These are phyloP conservation scores for Agrenia bidenticulata DNA, from an alignment of 2,888 invertebrate genomes.

Conservation along the genomic window DNA sequence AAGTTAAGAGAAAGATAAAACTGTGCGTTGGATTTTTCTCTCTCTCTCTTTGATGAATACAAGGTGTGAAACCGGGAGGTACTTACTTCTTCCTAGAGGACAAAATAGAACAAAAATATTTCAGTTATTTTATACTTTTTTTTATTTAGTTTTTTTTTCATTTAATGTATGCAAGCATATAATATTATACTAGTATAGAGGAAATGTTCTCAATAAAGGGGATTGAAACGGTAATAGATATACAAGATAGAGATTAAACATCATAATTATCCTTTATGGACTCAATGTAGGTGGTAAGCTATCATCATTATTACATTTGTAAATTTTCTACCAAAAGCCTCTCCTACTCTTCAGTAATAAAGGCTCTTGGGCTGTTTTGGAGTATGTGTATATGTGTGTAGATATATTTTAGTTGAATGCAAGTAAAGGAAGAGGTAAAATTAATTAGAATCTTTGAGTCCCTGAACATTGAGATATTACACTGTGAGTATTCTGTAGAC, in stretches of 20 bases:
- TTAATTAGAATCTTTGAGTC: conserved; percentile 36
- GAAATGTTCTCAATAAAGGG: too few species aligned
- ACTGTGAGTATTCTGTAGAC: too few species aligned
- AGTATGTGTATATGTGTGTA: too few species aligned
- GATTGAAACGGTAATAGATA: neutral
- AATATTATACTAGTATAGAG: too few species aligned
- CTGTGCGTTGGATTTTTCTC: neutral
- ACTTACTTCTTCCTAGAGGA: conserved; percentile 53
- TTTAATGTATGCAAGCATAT: too few species aligned
- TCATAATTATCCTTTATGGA: conserved; percentile 15
- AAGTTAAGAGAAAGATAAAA: neutral
- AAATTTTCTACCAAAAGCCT: conserved; percentile 20
- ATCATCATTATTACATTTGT: conserved; percentile 39
- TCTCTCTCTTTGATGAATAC: conserved; percentile 9
- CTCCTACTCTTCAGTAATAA: conserved; percentile 13
- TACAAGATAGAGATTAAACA: neutral
- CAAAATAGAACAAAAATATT: conserved; percentile 46
- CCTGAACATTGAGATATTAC: conserved; percentile 36
- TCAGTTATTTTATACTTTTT: neutral
- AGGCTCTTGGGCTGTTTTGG: neutral
- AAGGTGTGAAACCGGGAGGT: conserved; percentile 13
- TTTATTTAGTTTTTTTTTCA: too few species aligned
- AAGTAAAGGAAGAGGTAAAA: conserved; percentile 36
- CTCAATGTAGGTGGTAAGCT: conserved; percentile 51
- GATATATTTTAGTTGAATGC: conserved; percentile 3